These are phyloP conservation scores for Bombus soroeensis DNA, from an alignment of 1,140 invertebrate genomes.

Conservation along the genomic window DNA sequence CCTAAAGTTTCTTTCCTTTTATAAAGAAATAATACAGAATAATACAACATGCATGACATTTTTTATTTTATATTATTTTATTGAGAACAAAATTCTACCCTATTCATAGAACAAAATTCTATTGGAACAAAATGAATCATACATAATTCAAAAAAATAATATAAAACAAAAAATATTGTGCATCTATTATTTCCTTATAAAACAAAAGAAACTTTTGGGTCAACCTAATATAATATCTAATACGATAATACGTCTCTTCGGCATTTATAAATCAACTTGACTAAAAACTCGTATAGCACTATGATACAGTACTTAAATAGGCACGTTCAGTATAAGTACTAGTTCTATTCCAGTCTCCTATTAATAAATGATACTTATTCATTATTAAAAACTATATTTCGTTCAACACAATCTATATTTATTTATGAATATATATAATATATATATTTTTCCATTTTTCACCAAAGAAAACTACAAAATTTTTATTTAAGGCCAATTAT, in stretches of 20 bases:
- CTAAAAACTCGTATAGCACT: slow-evolving; percentile 32
- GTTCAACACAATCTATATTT: slow-evolving; percentile 38
- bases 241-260: slow-evolving; percentile 7
- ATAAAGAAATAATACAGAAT: too few species aligned
- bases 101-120: too few species aligned
- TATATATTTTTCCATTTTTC: neutral
- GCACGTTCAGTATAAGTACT: slow-evolving; percentile 65
- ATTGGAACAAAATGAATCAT: too few species aligned
- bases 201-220: too few species aligned
- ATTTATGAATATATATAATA: slow-evolving; percentile 28
- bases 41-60: too few species aligned
- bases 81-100: too few species aligned
- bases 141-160: too few species aligned
- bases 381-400: slow-evolving; percentile 41
- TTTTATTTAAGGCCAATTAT: slow-evolving; percentile 50
- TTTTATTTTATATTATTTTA: too few species aligned
- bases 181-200: too few species aligned
- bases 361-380: slow-evolving; percentile 47
- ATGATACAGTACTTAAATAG: slow-evolving; percentile 56
- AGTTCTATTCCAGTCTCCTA: slow-evolving; percentile 58
- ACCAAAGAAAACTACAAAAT: slow-evolving; percentile 40
- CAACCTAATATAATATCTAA: slow-evolving; percentile 4
- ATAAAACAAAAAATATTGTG: too few species aligned
- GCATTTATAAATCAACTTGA: slow-evolving; percentile 22
- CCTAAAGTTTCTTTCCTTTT: too few species aligned